Base-by-base conservation (phyloP, 2,888 invertebrate genomes). In the Prosopocoilus inquinatus region DNA sequence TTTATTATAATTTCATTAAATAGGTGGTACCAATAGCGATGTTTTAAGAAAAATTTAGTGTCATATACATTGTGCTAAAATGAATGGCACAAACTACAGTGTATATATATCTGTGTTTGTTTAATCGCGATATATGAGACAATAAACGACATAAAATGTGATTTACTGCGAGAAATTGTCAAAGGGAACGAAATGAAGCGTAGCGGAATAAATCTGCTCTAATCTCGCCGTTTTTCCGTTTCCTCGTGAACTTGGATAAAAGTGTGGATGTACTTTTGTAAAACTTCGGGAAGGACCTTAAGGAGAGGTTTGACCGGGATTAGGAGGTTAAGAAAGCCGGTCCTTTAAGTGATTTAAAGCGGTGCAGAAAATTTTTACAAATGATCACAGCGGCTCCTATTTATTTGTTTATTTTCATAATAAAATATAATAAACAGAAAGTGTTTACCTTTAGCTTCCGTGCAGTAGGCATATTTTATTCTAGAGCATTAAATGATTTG, bases 151-250 rank as follows among this genome's bases (percentile, higher is more conserved):
- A 61, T 55, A 54, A 62, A 62, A 64, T 58, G 58, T 63, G 57
- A 59, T 60, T 54, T 60, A 56, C 57, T 43, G 60, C 57, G 54
- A 53, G 50, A 56, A 62, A 62, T 59, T 60, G 62, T 60, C 49
- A 56, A 58, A 48, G 41, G 57, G 58, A 58, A 54, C 50, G 58
- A 65, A 64, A 65, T 65, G 65, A 63, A 59, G 60, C 60, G 63
- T 60, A 64, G 57, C 53, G 58, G 20, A 59, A 60, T 60, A 64
- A 65, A 68, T 64, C 63, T 65, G 45, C 56, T 59, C 61, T 67
- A 68, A 68, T 67, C 66, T 66, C 28, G 57, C 57, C 65, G 63
- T 66, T 68, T 67, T 63, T 66, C 66, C 66, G 65, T 63, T 65
- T 62, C 64, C 61, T 63, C 61, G 64, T 62, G 64, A 65, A 64